A percentile compares a stretch with the other conserved stretches of the same genome.
These are phyloP conservation scores for Bombus affinis DNA, from an alignment of 1,140 invertebrate species.

Conservation along the genomic window DNA sequence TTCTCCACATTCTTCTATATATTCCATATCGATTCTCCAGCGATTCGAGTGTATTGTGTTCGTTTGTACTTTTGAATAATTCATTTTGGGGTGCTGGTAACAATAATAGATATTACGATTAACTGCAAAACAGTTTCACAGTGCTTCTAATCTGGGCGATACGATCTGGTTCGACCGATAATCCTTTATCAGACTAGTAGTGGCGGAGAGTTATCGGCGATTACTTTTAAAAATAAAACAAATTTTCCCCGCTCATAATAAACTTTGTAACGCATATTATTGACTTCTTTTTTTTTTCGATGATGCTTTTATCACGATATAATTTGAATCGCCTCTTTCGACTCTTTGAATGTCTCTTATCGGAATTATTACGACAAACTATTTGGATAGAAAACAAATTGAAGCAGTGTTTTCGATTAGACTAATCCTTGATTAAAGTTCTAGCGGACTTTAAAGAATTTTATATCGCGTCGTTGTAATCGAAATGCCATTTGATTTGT, in stretches of 20 bases:
- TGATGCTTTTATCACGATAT: not conserved
- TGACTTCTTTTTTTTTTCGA: not conserved
- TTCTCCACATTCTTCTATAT: constrained; percentile 39
- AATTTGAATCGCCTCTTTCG: not conserved
- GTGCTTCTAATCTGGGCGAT: constrained; percentile 27
- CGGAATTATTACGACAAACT: not conserved
- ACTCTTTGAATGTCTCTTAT: not conserved
- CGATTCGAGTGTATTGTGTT: constrained; percentile 9
- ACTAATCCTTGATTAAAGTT: not conserved
- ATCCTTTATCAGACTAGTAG: constrained; percentile 22
- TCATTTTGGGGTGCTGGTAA: constrained; percentile 5
- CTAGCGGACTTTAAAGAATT: not conserved
- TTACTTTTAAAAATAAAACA: constrained; percentile 28
- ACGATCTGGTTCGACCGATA: constrained; percentile 5
- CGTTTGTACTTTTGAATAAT: constrained; percentile 27
- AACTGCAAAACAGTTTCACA: constrained; percentile 24
- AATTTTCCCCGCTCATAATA: constrained; percentile 1
- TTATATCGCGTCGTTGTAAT: not conserved
- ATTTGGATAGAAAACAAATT: constrained; percentile 9
- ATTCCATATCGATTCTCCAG: not conserved
- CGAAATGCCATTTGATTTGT: constrained; percentile 10
- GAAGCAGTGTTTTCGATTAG: not conserved
- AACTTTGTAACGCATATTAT: not conserved
- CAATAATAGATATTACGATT: not conserved
- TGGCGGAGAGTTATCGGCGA: constrained; percentile 7